Evolutionary conservation across 2,888 invertebrate species (phyloP).

Genomic region (Eristalis arbustorum): DNA sequence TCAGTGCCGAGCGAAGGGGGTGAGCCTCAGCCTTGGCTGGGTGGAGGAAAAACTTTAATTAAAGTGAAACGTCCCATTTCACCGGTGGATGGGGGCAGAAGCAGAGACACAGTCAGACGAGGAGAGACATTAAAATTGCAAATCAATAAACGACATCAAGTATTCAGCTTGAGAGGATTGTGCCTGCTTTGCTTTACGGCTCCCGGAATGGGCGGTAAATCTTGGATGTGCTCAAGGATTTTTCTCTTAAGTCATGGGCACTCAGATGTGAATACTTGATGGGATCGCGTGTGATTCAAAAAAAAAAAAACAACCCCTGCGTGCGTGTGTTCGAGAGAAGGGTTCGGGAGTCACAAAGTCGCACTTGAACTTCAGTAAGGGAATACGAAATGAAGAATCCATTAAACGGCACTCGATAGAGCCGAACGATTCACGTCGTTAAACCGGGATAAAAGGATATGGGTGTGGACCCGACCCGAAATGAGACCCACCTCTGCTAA

Average conservation of each 20-base stretch:
- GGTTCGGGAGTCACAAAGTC: not conserved
- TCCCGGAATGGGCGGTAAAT: not conserved
- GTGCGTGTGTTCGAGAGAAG: not conserved
- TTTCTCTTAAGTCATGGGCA: not conserved
- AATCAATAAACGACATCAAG: constrained; percentile 55
- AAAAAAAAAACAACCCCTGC: too few species aligned
- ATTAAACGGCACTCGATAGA: not conserved
- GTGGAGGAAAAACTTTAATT: not conserved
- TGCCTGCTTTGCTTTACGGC: not conserved
- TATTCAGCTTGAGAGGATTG: constrained; percentile 31
- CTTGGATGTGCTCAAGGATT: not conserved
- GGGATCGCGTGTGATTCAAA: not conserved
- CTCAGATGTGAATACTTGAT: constrained; percentile 7
- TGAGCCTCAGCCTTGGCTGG: not conserved
- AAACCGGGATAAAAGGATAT: not conserved
- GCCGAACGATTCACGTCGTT: not conserved
- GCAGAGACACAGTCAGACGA: not conserved
- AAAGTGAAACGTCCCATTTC: not conserved
- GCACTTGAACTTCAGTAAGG: not conserved
- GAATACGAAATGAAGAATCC: not conserved
- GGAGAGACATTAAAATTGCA: constrained; percentile 42
- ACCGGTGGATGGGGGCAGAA: not conserved
- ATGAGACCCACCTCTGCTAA: not conserved
- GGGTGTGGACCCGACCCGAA: not conserved
- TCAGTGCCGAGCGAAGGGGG: not conserved